Evolutionary conservation across 2,113 vertebrate genomes (phyloP).

Genomic region (Parus major): DNA sequence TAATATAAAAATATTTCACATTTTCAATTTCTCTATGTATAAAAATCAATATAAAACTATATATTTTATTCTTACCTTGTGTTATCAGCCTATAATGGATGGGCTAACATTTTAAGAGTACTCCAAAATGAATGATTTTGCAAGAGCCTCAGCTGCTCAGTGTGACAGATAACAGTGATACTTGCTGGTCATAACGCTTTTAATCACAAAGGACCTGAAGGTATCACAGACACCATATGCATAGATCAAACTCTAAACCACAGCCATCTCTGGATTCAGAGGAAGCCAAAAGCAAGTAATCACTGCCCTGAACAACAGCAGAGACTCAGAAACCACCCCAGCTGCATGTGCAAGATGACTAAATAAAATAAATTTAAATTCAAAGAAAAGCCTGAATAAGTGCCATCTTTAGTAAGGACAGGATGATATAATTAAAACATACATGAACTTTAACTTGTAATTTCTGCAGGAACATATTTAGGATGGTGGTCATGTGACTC

Average conservation of each 20-base stretch:
- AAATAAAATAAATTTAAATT: not conserved
- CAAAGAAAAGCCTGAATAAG: not conserved
- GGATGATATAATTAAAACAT: not conserved
- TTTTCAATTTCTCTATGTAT: slow-evolving; percentile 10
- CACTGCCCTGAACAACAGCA: not conserved
- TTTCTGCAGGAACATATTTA: not conserved
- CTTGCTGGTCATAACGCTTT: not conserved
- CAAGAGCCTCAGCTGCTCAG: not conserved
- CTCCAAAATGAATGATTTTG: not conserved
- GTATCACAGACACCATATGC: not conserved
- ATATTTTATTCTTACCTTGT: not conserved
- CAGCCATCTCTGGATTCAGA: not conserved
- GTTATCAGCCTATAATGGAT: not conserved
- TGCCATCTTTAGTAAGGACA: not conserved
- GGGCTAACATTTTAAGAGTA: not conserved
- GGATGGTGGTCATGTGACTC: not conserved
- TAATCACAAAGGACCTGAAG: slow-evolving; percentile 18
- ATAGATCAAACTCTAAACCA: not conserved
- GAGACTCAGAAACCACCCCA: not conserved
- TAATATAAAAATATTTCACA: slow-evolving; percentile 41
- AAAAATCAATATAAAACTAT: slow-evolving; percentile 43
- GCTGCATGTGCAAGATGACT: not conserved
- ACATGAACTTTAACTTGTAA: not conserved
- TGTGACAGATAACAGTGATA: not conserved
- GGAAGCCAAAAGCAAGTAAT: not conserved